phyloP scores from a whole-genome alignment of 2,888 invertebrate genomes.

The Pollenia amentaria region DNA sequence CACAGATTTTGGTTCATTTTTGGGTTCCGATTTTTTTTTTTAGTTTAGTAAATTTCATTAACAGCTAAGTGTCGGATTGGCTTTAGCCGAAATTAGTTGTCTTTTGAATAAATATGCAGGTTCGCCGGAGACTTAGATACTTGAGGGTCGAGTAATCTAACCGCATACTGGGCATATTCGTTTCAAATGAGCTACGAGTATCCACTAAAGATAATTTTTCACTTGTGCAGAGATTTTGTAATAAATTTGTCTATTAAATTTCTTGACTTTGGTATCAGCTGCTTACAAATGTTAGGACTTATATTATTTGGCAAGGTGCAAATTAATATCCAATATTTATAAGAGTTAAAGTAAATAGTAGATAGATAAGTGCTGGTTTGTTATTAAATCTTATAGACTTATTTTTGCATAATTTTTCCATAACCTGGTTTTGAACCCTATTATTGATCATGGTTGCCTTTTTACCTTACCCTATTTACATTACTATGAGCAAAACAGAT shows the following conservation, averaged over 20 bases:
- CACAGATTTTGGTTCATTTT: not conserved
- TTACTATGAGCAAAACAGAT: too few species aligned
- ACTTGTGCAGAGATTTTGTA: too few species aligned
- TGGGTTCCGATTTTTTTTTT: not conserved
- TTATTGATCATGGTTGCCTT: too few species aligned
- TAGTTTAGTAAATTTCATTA: too few species aligned
- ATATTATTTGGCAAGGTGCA: not conserved
- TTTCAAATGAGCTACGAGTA: not conserved
- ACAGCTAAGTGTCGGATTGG: not conserved
- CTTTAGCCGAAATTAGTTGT: not conserved
- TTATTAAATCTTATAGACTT: too few species aligned
- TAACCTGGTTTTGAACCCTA: too few species aligned
- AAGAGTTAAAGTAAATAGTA: too few species aligned
- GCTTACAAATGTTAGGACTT: not conserved
- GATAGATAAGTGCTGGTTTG: too few species aligned
- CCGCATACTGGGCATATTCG: not conserved
- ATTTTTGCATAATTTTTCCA: too few species aligned
- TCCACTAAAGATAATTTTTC: not conserved
- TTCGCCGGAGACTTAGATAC: conserved; percentile 15
- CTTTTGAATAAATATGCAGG: not conserved
- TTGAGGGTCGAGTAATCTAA: conserved; percentile 35
- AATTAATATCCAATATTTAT: too few species aligned
- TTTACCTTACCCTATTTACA: too few species aligned
- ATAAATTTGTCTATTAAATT: too few species aligned
- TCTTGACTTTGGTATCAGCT: not conserved